These are phyloP conservation scores for Brachionus calyciflorus DNA, from an alignment of 1,140 invertebrate species.

Conservation along the genomic window DNA sequence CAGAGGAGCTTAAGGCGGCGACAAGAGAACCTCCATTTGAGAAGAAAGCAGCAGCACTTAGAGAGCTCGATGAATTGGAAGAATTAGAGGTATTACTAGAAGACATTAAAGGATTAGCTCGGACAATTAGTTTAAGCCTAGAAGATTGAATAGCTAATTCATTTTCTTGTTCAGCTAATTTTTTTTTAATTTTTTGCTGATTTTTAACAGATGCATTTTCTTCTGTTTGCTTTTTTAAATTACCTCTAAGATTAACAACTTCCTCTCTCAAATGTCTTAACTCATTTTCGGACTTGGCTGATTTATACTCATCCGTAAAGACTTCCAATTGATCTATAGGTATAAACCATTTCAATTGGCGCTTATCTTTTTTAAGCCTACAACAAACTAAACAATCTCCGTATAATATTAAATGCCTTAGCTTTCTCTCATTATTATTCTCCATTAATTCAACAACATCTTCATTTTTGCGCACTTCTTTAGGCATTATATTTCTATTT, in stretches of 20 bases:
- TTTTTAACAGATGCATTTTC: slow-evolving; percentile 23
- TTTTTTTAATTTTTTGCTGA: slow-evolving; percentile 45
- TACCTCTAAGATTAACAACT: background rate
- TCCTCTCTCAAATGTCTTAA: slow-evolving; percentile 25
- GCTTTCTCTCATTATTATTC: background rate
- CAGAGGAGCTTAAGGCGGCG: slow-evolving; percentile 30
- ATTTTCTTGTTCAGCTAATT: slow-evolving; percentile 45
- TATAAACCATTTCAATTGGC: slow-evolving; percentile 40
- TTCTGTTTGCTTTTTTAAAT: slow-evolving; percentile 39
- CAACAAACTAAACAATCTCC: slow-evolving; percentile 46
- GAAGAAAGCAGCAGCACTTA: background rate
- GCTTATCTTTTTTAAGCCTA: slow-evolving; percentile 27
- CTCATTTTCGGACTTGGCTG: slow-evolving; percentile 20
- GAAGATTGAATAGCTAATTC: slow-evolving; percentile 39
- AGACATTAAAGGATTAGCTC: background rate
- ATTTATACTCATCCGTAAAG: slow-evolving; percentile 2
- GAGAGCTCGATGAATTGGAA: slow-evolving; percentile 19
- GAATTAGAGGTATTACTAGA: background rate
- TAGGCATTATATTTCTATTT: slow-evolving; percentile 43
- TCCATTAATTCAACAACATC: slow-evolving; percentile 39
- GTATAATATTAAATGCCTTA: slow-evolving; percentile 13
- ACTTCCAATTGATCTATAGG: slow-evolving; percentile 39
- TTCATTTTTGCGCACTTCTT: slow-evolving; percentile 39
- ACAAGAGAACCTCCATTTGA: background rate
- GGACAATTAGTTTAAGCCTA: slow-evolving; percentile 28